Base-by-base conservation (phyloP, 2,113 vertebrate species). In the Boleophthalmus pectinirostris region DNA sequence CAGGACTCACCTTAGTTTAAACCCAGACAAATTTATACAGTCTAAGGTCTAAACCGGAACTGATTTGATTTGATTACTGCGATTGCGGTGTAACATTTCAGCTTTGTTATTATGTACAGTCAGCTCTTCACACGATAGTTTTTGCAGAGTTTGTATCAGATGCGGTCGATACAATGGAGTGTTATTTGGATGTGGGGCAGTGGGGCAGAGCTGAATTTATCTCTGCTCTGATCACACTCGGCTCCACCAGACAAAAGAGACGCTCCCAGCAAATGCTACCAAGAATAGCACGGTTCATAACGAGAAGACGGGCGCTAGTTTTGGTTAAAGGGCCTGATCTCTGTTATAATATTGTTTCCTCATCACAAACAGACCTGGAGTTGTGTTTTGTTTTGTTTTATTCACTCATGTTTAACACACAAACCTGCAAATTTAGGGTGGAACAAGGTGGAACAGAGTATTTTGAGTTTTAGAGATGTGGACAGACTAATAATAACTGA, bases 111-210 rank as follows among this genome's bases (percentile, higher is more conserved):
- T n/a, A 21, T 54, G 20, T 15, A 5, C 24, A 16, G 12, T 33
- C 18, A 64, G 18, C 61, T 64, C 29, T 21, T 38, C 33, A 43
- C 20, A n/a, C 0, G 35, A 66, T 25, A 51, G 54, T 23, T 43
- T 0, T 46, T 70, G 35, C 43, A 60, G 29, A 20, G 5, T 64
- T 70, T 5, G 5, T 70, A 1, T 23, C 23, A 82, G 43, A 77
- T 51, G n/a, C 15, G 15, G 33, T 64, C 47, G 35, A 78, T n/a
- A 66, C 49, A 49, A 5, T 25, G 56, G 25, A 25, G 64, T 43
- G 63, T 68, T 67, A 47, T 60, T 21, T 64, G 8, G 56, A 82
- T 83, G 61, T 79, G 80, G 79, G 77, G 21, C 75, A 87, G 74
- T 79, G n/a, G 75, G 43, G 12, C 66, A 20, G 38, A 49, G 21